Conservation (phyloP, 64 coral and sea anemone genomes). For the Acropora yongei region DNA sequence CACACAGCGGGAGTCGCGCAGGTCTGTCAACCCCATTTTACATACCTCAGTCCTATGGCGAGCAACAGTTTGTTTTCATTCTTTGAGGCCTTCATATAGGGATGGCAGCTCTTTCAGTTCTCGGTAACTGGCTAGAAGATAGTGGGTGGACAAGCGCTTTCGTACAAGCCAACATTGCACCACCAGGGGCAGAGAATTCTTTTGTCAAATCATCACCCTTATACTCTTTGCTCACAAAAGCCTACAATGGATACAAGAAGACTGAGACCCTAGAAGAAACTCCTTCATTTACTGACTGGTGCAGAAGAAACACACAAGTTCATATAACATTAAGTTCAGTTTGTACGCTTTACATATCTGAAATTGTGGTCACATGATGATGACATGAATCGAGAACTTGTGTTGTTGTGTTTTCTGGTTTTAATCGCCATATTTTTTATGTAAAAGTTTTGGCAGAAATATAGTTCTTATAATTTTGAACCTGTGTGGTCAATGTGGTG, state of each 20-base stretch:
- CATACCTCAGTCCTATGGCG: neutral
- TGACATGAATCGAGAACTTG: too few species aligned
- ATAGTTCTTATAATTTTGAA: too few species aligned
- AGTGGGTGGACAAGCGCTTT: conserved; percentile 53
- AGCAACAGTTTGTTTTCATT: conserved; percentile 35
- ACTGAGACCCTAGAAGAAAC: neutral
- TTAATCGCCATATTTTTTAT: too few species aligned
- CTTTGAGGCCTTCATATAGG: conserved; percentile 41
- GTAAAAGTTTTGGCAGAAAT: too few species aligned
- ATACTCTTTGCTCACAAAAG: neutral
- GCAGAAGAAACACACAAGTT: conserved; percentile 19
- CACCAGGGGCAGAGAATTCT: conserved; percentile 44
- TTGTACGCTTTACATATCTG: too few species aligned
- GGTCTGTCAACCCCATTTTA: too few species aligned
- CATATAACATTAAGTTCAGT: conserved; percentile 18
- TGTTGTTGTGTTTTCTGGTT: too few species aligned
- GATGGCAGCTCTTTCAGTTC: conserved; percentile 47
- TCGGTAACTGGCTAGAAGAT: conserved; percentile 69
- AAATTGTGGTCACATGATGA: too few species aligned
- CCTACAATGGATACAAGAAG: too few species aligned
- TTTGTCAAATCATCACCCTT: conserved; percentile 35
- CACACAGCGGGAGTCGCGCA: too few species aligned
- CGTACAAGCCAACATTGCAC: conserved; percentile 26
- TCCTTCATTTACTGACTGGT: conserved; percentile 40
- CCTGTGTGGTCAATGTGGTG: too few species aligned